Base-by-base conservation (phyloP, 2,113 vertebrate species). In the Triplophysa tibetana region DNA sequence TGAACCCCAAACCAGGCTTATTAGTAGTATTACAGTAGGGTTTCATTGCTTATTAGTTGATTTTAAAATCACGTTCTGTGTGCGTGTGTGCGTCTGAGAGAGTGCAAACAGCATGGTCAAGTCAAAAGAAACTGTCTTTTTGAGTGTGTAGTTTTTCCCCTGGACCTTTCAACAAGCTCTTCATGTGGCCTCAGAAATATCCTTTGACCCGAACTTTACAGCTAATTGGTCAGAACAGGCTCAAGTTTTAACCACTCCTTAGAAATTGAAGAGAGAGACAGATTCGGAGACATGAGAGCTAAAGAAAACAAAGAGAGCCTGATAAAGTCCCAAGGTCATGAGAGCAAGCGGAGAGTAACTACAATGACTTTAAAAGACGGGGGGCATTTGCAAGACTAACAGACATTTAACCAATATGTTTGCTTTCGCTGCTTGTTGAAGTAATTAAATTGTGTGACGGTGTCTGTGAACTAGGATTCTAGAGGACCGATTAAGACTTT, bases 151-250 rank as follows among this genome's bases (percentile, higher is more conserved):
- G 8, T 58, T 61, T 54, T 60, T 65, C 58, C 26, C 78, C 8
- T 13, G 13, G 41, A 58, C 64, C 66, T 79, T 64, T 68, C 64
- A 70, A 73, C 73, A 50, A 41, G 66, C 26, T 50, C 65, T 63
- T 41, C 54, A 61, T 26, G 61, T 60, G 41, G 69, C 60, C 76
- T 60, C 13, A 26, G 13, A 68, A 66, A 52, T 54, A 69, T 83
- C 48, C 67, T 70, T 19, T 70, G 70, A 79, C 23, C 58, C 41
- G n/a, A 45, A 29, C 50, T 70, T 80, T 66, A 77, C 50, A 64
- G 24, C 72, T 83, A 80, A 80, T 80, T 83, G 72, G 72, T 80
- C 50, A 76, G 66, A 13, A 26, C 14, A 33, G 54, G 21, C 50
- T 76, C 19, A 66, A 70, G 23, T 62, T 79, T 74, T 79, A 75